A percentile compares a stretch with the other conserved stretches of the same genome.
These are phyloP conservation scores for Microplitis deprimator DNA, from an alignment of 2,888 invertebrate genomes.

Conservation along the genomic window DNA sequence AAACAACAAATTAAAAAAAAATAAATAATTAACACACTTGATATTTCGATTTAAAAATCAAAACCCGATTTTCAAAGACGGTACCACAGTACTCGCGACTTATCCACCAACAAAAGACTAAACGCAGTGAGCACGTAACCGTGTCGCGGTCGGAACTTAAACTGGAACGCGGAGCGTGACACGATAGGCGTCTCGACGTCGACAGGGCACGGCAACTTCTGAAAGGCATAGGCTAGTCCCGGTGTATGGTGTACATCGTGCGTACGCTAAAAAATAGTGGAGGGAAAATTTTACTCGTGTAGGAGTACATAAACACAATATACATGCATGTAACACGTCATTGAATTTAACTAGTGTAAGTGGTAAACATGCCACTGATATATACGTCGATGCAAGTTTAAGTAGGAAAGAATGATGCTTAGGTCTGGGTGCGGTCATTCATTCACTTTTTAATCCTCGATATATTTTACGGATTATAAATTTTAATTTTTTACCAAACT, in stretches of 20 bases:
- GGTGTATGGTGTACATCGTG: neutral
- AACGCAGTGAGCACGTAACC: constrained; percentile 48
- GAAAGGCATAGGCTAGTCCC: constrained; percentile 36
- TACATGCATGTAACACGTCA: constrained; percentile 19
- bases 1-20: no score
- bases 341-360: constrained; percentile 12
- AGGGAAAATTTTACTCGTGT: neutral
- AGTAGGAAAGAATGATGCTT: constrained; percentile 12
- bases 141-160: constrained; percentile 59
- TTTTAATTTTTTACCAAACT: neutral
- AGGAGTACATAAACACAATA: constrained; percentile 7
- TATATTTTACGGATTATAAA: neutral
- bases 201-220: constrained; percentile 41
- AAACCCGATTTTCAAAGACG: no score
- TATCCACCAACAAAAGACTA: neutral
- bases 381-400: constrained; percentile 18
- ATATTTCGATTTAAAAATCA: no score
- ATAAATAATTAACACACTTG: no score
- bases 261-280: neutral
- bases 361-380: constrained; percentile 29
- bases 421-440: constrained; percentile 31
- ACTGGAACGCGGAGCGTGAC: constrained; percentile 65
- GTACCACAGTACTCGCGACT: no score
- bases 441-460: constrained; percentile 21
- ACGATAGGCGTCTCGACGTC: constrained; percentile 47